phyloP scores from a whole-genome alignment of 2,113 vertebrate genomes.

The Elephantulus edwardii region DNA sequence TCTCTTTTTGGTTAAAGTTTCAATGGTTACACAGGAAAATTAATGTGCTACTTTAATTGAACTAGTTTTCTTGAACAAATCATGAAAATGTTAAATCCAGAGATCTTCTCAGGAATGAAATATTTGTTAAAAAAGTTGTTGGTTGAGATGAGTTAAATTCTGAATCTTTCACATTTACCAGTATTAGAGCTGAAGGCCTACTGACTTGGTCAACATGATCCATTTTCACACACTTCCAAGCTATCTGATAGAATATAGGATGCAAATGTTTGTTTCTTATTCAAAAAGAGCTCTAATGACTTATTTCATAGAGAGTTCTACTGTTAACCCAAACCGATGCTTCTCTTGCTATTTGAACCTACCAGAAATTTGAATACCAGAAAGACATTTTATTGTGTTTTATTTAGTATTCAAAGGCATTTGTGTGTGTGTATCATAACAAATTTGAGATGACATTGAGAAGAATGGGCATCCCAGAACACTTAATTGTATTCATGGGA shows the following conservation, averaged over 20 bases:
- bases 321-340: too few relatives aligned
- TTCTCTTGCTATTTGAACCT: too few relatives aligned
- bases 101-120: background rate
- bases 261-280: slow-evolving; percentile 79
- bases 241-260: slow-evolving; percentile 79
- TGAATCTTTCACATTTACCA: slow-evolving; percentile 55
- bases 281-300: too few relatives aligned
- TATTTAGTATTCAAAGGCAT: too few relatives aligned
- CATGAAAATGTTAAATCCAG: slow-evolving; percentile 42
- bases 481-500: too few relatives aligned
- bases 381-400: too few relatives aligned
- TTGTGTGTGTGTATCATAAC: too few relatives aligned
- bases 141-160: slow-evolving; percentile 10
- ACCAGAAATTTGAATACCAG: too few relatives aligned
- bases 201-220: slow-evolving; percentile 66
- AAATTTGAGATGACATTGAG: too few relatives aligned
- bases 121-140: slow-evolving; percentile 1
- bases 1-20: slow-evolving; percentile 6
- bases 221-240: slow-evolving; percentile 73
- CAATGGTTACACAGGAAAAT: background rate
- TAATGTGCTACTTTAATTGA: background rate
- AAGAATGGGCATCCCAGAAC: too few relatives aligned
- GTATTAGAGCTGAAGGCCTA: slow-evolving; percentile 58
- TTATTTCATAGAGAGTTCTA: too few relatives aligned
- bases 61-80: background rate